A percentile compares a stretch with the other conserved stretches of the same genome.
Conservation (phyloP, 2,113 vertebrate genomes). For the Rissa tridactyla region DNA sequence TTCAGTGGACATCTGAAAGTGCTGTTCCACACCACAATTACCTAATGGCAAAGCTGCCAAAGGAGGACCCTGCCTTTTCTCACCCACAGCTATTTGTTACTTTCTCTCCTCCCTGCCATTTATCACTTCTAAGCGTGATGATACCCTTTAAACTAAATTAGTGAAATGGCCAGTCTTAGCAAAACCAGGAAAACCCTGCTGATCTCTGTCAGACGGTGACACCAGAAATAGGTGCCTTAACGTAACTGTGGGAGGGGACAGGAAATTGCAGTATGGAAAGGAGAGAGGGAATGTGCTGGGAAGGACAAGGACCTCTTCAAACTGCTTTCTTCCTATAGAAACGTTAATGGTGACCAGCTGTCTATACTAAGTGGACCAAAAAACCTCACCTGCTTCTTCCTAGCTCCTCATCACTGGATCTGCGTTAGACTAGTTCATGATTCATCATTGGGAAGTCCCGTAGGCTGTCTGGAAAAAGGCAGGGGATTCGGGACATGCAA, state of each 20-base stretch:
- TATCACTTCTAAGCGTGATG: slow-evolving; percentile 24
- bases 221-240: background rate
- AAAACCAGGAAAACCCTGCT: background rate
- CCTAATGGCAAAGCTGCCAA: slow-evolving; percentile 16
- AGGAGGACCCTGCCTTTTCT: slow-evolving; percentile 28
- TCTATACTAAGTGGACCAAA: background rate
- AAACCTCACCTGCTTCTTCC: background rate
- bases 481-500: background rate
- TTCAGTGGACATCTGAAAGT: background rate
- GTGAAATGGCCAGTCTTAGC: background rate
- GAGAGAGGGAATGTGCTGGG: background rate
- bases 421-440: background rate
- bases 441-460: fast-evolving
- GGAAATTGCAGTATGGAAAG: background rate
- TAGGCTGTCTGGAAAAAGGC: background rate
- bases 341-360: background rate
- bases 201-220: background rate
- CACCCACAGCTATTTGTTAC: slow-evolving; percentile 26
- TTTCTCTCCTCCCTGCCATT: slow-evolving; percentile 13
- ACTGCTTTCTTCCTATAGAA: background rate
- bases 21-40: slow-evolving; percentile 1
- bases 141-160: slow-evolving; percentile 45
- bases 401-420: background rate
- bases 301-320: slow-evolving; percentile 3
- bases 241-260: background rate